phyloP scores from a whole-genome alignment of 2,797 vertebrate species.

The Cirrhinus mrigala region DNA sequence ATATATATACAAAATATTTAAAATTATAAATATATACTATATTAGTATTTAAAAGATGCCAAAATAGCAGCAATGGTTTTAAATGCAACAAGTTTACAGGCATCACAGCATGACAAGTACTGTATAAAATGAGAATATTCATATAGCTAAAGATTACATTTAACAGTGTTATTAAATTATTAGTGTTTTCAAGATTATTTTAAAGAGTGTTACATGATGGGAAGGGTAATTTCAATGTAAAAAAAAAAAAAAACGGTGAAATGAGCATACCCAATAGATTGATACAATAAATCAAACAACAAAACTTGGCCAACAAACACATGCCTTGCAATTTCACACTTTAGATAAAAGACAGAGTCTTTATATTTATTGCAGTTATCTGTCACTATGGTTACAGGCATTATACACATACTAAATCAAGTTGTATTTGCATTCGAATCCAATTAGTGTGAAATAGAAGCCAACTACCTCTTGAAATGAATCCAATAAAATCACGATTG shows the following conservation, averaged over 20 bases:
- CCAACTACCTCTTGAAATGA: neutral
- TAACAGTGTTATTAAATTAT: neutral
- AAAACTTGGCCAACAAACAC: neutral
- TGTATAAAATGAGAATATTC: neutral
- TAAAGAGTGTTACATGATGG: neutral
- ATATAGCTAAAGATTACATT: too few species aligned
- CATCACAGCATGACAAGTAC: neutral
- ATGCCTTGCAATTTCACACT: neutral
- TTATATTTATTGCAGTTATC: neutral
- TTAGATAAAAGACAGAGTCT: neutral
- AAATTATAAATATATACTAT: neutral
- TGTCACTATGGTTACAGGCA: neutral
- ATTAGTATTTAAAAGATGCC: neutral
- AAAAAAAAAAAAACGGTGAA: neutral
- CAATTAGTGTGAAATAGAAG: neutral
- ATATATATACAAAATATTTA: neutral
- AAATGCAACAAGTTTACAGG: neutral
- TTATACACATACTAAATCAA: neutral
- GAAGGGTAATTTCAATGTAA: neutral
- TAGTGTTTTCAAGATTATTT: neutral
- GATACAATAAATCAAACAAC: neutral
- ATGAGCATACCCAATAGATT: neutral
- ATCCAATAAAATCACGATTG: neutral
- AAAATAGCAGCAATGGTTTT: neutral
- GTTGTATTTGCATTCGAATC: neutral